Evolutionary conservation across 1,140 invertebrate genomes (phyloP).

Genomic region (Brachionus paranguensis): DNA sequence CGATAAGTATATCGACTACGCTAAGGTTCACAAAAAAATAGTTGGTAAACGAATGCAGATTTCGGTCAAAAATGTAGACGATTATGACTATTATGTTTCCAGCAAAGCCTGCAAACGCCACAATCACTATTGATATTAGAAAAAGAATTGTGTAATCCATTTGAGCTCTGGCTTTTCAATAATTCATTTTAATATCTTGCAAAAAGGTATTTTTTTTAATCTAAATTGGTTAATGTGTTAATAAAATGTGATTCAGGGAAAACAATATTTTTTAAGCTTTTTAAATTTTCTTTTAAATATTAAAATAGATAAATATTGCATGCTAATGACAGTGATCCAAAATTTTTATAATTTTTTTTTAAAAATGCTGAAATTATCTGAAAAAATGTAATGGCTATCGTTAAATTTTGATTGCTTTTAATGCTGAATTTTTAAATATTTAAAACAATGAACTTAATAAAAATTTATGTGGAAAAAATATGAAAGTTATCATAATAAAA

Average conservation of each 20-base stretch:
- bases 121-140: neutral
- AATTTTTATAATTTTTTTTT: no score
- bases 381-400: no score
- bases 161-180: neutral
- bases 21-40: constrained; percentile 66
- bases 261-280: neutral
- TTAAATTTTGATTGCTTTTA: no score
- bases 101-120: constrained; percentile 67
- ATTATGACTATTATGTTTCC: constrained; percentile 86
- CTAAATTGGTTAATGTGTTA: neutral
- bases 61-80: constrained; percentile 79
- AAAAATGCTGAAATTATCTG: no score
- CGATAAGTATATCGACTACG: constrained; percentile 45
- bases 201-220: neutral
- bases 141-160: constrained; percentile 9
- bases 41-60: constrained; percentile 88
- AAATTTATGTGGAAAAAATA: no score
- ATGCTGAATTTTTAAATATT: no score
- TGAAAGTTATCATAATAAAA: no score
- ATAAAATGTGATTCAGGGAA: neutral
- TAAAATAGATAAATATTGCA: no score
- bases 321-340: no score
- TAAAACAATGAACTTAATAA: no score
- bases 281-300: no score
- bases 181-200: neutral